A percentile compares a stretch with the other conserved stretches of the same genome.
Evolutionary conservation across 2,797 vertebrate species (phyloP).

Genomic region (Lacerta viridis): DNA sequence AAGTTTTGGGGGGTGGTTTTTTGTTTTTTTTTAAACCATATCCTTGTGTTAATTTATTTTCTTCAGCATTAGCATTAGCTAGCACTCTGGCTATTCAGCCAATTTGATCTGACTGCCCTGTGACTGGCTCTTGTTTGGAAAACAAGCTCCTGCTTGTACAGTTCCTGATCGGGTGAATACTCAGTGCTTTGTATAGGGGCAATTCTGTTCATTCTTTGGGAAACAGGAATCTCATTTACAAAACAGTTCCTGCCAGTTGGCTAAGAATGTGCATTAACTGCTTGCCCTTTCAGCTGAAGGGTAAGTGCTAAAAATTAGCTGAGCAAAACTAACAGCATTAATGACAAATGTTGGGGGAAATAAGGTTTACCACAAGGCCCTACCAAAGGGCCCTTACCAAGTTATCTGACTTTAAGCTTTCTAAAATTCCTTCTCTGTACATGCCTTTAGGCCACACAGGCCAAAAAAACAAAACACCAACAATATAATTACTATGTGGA

Average conservation of each 20-base stretch:
- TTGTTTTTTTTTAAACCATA: not conserved
- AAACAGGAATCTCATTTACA: conserved; percentile 54
- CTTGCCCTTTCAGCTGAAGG: conserved; percentile 47
- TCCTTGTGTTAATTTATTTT: conserved; percentile 46
- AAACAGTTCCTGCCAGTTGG: conserved; percentile 44
- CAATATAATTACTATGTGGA: not conserved
- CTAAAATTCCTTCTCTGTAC: not conserved
- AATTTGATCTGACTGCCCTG: conserved; percentile 51
- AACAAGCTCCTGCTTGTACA: conserved; percentile 35
- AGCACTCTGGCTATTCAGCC: conserved; percentile 56
- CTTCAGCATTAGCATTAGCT: conserved; percentile 46
- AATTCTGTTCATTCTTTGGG: conserved; percentile 38
- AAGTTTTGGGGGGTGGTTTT: conserved; percentile 28
- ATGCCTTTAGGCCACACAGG: not conserved
- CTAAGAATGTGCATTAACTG: conserved; percentile 3
- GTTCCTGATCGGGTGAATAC: conserved; percentile 60
- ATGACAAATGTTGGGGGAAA: conserved; percentile 28
- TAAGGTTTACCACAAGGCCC: conserved; percentile 1
- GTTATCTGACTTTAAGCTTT: conserved; percentile 16
- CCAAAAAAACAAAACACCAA: not conserved
- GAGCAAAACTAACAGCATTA: conserved; percentile 41
- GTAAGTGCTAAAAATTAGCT: conserved; percentile 45
- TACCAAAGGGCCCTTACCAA: not conserved
- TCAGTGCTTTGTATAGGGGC: conserved; percentile 26
- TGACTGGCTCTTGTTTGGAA: conserved; percentile 54